A percentile compares a stretch with the other conserved stretches of the same genome.
Evolutionary conservation across 2,888 invertebrate genomes (phyloP).

Genomic region (Trisateles emortualis): DNA sequence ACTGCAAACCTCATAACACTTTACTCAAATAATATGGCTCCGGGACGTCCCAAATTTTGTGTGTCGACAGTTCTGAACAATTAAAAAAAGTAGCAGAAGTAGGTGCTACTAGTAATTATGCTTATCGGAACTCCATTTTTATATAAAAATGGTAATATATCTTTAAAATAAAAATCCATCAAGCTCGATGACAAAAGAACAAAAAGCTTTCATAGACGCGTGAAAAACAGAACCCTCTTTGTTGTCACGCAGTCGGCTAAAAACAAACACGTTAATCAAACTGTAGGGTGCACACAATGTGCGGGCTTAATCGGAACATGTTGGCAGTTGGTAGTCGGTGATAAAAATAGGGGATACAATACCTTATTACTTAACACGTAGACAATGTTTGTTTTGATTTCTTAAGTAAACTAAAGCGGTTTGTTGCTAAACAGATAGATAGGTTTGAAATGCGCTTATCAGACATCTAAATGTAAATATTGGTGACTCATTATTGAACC

Average conservation of each 20-base stretch:
- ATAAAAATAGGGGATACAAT: conserved; percentile 37
- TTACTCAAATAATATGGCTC: too few relatives aligned
- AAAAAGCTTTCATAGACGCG: conserved; percentile 3
- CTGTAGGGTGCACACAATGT: conserved; percentile 39
- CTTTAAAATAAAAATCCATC: conserved; percentile 3
- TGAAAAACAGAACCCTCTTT: conserved; percentile 7
- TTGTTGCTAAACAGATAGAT: background rate
- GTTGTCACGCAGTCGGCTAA: conserved; percentile 23
- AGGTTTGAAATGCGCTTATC: too few relatives aligned
- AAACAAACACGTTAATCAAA: conserved; percentile 43
- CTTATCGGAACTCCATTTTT: too few relatives aligned
- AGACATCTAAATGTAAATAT: too few relatives aligned
- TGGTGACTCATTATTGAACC: too few relatives aligned
- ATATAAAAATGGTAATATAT: too few relatives aligned
- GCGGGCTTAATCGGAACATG: conserved; percentile 42
- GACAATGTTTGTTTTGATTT: background rate
- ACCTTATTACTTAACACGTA: conserved; percentile 6
- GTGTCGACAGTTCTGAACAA: too few relatives aligned
- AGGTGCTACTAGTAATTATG: too few relatives aligned
- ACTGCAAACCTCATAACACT: too few relatives aligned
- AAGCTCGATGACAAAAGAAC: conserved; percentile 7
- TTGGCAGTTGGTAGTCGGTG: conserved; percentile 34
- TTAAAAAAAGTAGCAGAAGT: too few relatives aligned
- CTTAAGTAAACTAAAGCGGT: background rate
- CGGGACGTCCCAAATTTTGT: too few relatives aligned